phyloP scores from a whole-genome alignment of 1,140 invertebrate genomes.

The Atopsyche davidsoni region DNA sequence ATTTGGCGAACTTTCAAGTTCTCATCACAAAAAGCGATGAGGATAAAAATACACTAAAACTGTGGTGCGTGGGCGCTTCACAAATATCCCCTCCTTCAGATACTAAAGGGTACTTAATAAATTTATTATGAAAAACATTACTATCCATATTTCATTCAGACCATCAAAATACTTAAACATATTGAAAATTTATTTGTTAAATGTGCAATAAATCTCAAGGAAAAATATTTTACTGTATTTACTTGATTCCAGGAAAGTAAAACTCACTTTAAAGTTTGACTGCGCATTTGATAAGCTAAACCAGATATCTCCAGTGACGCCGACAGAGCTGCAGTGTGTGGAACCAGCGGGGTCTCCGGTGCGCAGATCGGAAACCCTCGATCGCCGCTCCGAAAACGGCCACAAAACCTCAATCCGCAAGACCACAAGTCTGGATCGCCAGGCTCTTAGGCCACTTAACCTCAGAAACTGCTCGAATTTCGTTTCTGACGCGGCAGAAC shows the following conservation, averaged over 20 bases:
- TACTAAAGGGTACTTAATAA: background rate
- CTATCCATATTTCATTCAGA: too few species aligned
- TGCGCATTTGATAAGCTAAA: conserved; percentile 18
- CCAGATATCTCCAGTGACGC: conserved; percentile 1
- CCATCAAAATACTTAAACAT: too few species aligned
- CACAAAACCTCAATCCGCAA: conserved; percentile 13
- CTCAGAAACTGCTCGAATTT: conserved; percentile 5
- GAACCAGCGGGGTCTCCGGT: background rate
- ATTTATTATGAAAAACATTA: too few species aligned
- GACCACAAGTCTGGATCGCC: conserved; percentile 23
- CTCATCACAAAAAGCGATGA: conserved; percentile 14
- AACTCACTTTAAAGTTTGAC: conserved; percentile 21
- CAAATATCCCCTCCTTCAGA: background rate
- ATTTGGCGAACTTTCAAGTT: conserved; percentile 1
- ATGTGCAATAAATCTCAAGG: background rate
- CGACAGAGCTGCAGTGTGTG: background rate
- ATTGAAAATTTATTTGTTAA: too few species aligned
- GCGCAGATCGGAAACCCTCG: conserved; percentile 13
- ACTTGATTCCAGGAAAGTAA: conserved; percentile 12
- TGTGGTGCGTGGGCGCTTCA: conserved; percentile 6
- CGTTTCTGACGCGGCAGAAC: background rate
- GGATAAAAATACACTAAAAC: conserved; percentile 10
- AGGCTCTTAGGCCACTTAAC: conserved; percentile 12
- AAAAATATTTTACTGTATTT: background rate
- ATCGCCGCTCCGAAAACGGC: background rate